phyloP scores from a whole-genome alignment of 2,888 invertebrate genomes.

The Nymphalis polychloros region DNA sequence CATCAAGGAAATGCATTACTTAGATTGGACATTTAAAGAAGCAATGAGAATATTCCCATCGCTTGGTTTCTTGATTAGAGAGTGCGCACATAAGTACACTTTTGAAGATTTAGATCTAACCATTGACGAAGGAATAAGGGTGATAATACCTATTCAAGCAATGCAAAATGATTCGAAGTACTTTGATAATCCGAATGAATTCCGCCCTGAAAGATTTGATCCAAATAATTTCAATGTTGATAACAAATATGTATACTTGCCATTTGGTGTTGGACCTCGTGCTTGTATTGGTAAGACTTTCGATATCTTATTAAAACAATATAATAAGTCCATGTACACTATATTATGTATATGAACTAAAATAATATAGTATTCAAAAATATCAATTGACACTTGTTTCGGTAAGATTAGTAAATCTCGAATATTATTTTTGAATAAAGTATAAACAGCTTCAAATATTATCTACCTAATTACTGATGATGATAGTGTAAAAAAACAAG shows the following conservation, averaged over 20 bases:
- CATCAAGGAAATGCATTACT: conserved; percentile 61
- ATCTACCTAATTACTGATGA: too few species aligned
- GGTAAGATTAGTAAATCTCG: too few species aligned
- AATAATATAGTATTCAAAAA: neutral
- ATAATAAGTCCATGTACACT: too few species aligned
- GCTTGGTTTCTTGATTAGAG: conserved; percentile 55
- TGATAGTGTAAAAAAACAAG: too few species aligned
- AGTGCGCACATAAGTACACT: conserved; percentile 52
- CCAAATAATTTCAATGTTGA: conserved; percentile 46
- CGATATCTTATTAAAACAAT: too few species aligned
- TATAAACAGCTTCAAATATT: too few species aligned
- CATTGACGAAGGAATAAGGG: conserved; percentile 54
- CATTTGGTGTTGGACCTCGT: conserved; percentile 65
- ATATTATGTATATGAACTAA: neutral
- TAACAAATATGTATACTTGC: conserved; percentile 58
- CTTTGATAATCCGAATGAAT: conserved; percentile 54
- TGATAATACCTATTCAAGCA: conserved; percentile 51
- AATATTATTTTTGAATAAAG: too few species aligned
- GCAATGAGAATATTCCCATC: conserved; percentile 66
- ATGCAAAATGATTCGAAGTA: conserved; percentile 61
- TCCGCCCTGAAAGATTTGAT: conserved; percentile 59
- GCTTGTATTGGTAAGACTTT: conserved; percentile 59
- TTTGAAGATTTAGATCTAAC: conserved; percentile 53
- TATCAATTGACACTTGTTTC: too few species aligned
- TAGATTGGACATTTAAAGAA: conserved; percentile 60